These are phyloP conservation scores for Myotis daubentonii DNA, from an alignment of 2,797 vertebrate genomes.

Conservation along the genomic window DNA sequence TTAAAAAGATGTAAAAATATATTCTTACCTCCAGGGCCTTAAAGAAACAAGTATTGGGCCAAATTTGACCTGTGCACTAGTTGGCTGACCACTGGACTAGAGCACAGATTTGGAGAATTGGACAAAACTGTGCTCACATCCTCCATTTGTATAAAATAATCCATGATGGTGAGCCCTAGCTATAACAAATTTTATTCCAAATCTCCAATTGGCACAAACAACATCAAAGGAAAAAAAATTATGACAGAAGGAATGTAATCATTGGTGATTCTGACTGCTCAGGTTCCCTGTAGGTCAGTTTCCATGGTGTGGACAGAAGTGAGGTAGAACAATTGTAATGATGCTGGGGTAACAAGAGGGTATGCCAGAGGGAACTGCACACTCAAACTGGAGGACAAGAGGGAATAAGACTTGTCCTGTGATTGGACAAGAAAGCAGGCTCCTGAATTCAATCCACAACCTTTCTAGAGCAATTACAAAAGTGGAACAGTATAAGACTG, in stretches of 20 bases:
- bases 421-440: no score
- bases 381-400: accelerated
- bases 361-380: accelerated
- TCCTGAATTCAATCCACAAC: background rate
- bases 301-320: accelerated
- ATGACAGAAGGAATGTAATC: accelerated
- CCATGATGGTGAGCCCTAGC: accelerated
- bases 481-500: background rate
- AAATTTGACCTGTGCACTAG: background rate
- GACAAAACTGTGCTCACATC: background rate
- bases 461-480: background rate
- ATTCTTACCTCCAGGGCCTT: background rate
- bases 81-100: accelerated
- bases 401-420: accelerated
- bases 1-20: background rate
- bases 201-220: background rate
- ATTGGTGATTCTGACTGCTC: accelerated
- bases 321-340: background rate
- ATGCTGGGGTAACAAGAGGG: accelerated
- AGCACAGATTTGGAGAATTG: background rate
- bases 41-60: background rate
- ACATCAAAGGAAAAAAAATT: background rate
- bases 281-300: background rate
- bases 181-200: background rate
- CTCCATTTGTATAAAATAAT: accelerated